A percentile compares a stretch with the other conserved stretches of the same genome.
Conservation (phyloP, 2,888 invertebrate genomes). For the Ormyrus pomaceus region DNA sequence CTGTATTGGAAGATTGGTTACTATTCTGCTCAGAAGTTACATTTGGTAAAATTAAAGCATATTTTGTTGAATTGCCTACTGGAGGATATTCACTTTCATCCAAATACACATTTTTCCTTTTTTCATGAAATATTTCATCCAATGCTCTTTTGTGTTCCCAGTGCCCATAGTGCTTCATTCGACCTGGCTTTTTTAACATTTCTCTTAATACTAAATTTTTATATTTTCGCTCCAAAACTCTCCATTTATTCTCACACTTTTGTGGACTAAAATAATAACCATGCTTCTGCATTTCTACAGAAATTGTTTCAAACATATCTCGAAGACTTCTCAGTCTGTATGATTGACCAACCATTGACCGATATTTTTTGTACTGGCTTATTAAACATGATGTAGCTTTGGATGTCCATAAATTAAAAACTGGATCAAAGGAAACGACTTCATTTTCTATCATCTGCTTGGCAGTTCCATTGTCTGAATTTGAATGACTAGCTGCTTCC, state of each 20-base stretch:
- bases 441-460: conserved; percentile 48
- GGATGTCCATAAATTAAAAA: conserved; percentile 67
- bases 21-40: conserved; percentile 33
- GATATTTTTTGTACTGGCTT: conserved; percentile 67
- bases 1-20: neutral
- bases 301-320: conserved; percentile 72
- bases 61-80: conserved; percentile 55
- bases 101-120: conserved; percentile 62
- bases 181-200: conserved; percentile 68
- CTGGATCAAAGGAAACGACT: conserved; percentile 26
- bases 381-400: conserved; percentile 70
- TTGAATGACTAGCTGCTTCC: conserved; percentile 59
- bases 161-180: conserved; percentile 70
- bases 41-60: conserved; percentile 58
- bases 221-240: conserved; percentile 70
- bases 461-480: conserved; percentile 54
- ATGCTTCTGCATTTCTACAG: conserved; percentile 68
- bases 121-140: conserved; percentile 70
- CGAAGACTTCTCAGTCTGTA: conserved; percentile 66
- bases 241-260: conserved; percentile 73
- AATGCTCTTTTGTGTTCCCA: conserved; percentile 71
- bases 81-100: conserved; percentile 62
- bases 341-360: conserved; percentile 68
- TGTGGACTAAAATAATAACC: conserved; percentile 69
- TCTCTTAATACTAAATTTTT: conserved; percentile 70